Base-by-base conservation (phyloP, 2,113 vertebrate species). In the Anolis carolinensis region DNA sequence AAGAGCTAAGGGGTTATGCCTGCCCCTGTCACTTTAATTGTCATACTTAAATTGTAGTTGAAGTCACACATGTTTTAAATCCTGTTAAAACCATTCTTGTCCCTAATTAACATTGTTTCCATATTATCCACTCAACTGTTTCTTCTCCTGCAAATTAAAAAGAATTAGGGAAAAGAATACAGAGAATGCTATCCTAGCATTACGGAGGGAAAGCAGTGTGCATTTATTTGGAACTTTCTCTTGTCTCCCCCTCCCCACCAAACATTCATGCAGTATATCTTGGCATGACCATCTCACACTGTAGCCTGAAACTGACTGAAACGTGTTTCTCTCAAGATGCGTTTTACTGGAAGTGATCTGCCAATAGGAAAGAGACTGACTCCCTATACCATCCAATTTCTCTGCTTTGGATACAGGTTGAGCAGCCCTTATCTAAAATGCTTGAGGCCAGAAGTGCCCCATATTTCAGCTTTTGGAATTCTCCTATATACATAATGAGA, bases 1-100 rank as follows among this genome's bases (percentile, higher is more conserved):
- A 59, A 83, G 36, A 65, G n/a, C 65, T 89, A 75, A 89, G 92
- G 39, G 39, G 39, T 4, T 44, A 89, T 88, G 7, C 5, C 39
- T 50, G 44, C 9, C 27, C 30, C 68, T 32, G 48, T 27, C 71
- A 74, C 44, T 71, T 39, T n/a, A 48, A 25, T 68, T 68, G 27
- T 68, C 50, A 23, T 20, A 30, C 2, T 72, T 20, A 65, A 21
- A 67, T 36, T 67, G 32, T 32, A 65, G 6, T 74, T 50, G 16
- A 75, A 65, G 9, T 8, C 81, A 23, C 23, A 81, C 7, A 3
- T 25, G 25, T 39, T 48, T 79, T 39, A 85, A 3, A 30, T 34
- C 5, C 27, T 62, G 63, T 27, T 50, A 65, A 30, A 63, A 16
- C 68, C 23, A 23, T 44, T 75, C 25, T 52, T 65, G 10, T 63